phyloP scores from a whole-genome alignment of 2,113 vertebrate species.

The Channa maculata region DNA sequence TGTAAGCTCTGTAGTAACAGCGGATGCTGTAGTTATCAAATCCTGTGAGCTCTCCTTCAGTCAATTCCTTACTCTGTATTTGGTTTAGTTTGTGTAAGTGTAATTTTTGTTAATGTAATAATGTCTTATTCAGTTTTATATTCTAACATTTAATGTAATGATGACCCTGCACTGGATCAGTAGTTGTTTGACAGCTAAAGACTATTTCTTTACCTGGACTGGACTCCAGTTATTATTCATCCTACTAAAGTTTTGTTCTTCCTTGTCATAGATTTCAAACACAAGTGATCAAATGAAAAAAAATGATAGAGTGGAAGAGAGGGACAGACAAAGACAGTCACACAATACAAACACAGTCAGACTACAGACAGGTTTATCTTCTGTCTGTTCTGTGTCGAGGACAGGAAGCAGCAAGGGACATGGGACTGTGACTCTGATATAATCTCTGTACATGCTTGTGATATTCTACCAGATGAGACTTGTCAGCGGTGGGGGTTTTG shows the following conservation, averaged over 20 bases:
- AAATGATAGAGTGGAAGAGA: not conserved
- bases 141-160: too few relatives aligned
- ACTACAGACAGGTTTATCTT: slow-evolving; percentile 50
- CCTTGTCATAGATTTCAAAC: not conserved
- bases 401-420: slow-evolving; percentile 59
- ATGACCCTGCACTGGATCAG: too few relatives aligned
- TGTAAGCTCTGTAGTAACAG: too few relatives aligned
- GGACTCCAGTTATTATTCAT: not conserved
- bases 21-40: too few relatives aligned
- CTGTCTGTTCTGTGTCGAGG: slow-evolving; percentile 20
- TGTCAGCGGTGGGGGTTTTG: slow-evolving; percentile 53
- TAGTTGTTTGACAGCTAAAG: too few relatives aligned
- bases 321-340: not conserved
- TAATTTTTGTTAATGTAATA: too few relatives aligned
- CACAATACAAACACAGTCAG: slow-evolving; percentile 30
- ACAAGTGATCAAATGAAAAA: slow-evolving; percentile 12
- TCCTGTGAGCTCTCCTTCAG: too few relatives aligned
- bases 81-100: too few relatives aligned
- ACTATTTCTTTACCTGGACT: not conserved
- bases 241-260: not conserved
- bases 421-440: slow-evolving; percentile 41
- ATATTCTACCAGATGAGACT: slow-evolving; percentile 59
- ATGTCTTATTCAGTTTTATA: too few relatives aligned
- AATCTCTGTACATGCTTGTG: slow-evolving; percentile 35
- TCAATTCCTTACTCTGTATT: too few relatives aligned